Evolutionary conservation across 2,888 invertebrate genomes (phyloP), one percentile per base, ranked within the genome.

Genomic region (Phaonia tiefii): DNA sequence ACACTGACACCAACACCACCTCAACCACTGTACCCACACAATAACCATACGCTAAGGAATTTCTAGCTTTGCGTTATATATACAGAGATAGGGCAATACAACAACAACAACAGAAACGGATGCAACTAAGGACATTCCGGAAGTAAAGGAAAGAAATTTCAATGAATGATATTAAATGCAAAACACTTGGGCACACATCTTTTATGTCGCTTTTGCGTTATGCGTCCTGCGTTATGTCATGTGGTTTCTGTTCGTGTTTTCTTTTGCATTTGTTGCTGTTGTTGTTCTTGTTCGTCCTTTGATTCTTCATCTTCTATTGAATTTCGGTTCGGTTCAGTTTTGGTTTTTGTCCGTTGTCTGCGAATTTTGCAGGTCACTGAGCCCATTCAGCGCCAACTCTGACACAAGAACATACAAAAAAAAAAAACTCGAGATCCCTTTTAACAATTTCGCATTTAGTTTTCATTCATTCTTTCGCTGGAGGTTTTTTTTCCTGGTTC

Each of bases 351-450:
- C 37, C 63, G 83, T 82, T 86, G 89, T 88, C 89, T 89, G 89
- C 87, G 86, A 85, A 86, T 89, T 89, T 88, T 85, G 88, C 89
- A 88, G 88, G 88, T 89, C 88, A 89, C 87, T 89, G 89, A 85
- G 88, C 88, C 85, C 85, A 86, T 84, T 87, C 88, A 81, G 31
- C 31, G 31, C 8, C 31, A 31, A 5, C 46, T 75, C 71, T 71
- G 67, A 71, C 72, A 78, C 75, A 78, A 78, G 31, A 74, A 71
- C 8, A 31, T n/a, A n/a, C n/a, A 31, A 31, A 31, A 8, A 5
- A 31, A 31, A 8, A 31, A 3, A 31, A 31, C 4, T 31, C 31
- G 31, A 69, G 49, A 73, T 58, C 15, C 15, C 42, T 22, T 25
- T 39, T 54, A 42, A 69, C 54, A 69, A 69, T 56, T 69, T 20